Evolutionary conservation across 2,113 vertebrate species (phyloP).

Genomic region (Sinocyclocheilus grahami): DNA sequence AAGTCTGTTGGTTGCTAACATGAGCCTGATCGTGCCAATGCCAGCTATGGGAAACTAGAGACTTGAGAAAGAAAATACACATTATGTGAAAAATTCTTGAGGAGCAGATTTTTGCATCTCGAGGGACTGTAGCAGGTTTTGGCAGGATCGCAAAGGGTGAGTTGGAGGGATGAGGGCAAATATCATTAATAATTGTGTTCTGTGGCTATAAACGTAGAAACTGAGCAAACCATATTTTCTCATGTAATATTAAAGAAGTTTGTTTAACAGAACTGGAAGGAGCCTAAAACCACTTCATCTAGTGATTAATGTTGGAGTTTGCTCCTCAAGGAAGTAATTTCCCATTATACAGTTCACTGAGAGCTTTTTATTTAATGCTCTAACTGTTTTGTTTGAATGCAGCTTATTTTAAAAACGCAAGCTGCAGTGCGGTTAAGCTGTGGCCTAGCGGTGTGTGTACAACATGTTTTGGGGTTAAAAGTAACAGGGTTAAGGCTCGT

Average conservation of each 20-base stretch:
- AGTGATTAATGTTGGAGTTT: constrained; percentile 9
- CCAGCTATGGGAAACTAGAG: constrained; percentile 9
- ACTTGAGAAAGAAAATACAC: background rate
- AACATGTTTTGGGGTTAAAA: background rate
- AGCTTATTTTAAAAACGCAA: background rate
- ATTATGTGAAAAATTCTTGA: constrained; percentile 5
- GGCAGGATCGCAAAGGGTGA: background rate
- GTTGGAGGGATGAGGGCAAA: constrained; percentile 1
- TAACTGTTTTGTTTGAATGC: constrained; percentile 1
- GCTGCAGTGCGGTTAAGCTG: background rate
- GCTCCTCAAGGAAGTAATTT: constrained; percentile 4
- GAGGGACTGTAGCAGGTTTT: background rate
- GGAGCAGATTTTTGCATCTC: constrained; percentile 1
- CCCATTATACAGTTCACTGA: background rate
- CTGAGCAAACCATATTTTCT: constrained; percentile 18
- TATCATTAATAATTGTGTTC: constrained; percentile 30
- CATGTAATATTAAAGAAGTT: constrained; percentile 14
- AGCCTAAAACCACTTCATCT: constrained; percentile 18
- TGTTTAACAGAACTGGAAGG: background rate
- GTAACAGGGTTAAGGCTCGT: background rate
- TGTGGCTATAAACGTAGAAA: background rate
- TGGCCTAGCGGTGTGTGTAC: background rate
- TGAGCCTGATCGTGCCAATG: background rate
- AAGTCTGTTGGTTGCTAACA: constrained; percentile 4
- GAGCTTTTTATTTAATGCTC: constrained; percentile 19